Evolutionary conservation across 2,113 vertebrate genomes (phyloP).

Genomic region (Eudyptes chrysolophus): DNA sequence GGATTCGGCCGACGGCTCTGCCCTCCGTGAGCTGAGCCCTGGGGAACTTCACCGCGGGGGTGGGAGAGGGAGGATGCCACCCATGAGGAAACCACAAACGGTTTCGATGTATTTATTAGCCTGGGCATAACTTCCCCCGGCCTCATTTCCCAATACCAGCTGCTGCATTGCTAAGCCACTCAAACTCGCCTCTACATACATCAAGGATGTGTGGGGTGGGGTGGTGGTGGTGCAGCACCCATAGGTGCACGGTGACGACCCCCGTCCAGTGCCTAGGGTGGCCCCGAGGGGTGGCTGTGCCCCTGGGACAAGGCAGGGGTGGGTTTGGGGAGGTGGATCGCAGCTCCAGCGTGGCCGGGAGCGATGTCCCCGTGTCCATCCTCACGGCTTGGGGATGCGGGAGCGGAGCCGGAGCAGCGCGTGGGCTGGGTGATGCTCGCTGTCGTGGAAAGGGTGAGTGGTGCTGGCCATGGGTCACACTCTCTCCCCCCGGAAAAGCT

Average conservation of each 20-base stretch:
- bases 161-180: neutral
- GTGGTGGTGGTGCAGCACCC: neutral
- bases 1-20: neutral
- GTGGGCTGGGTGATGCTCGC: neutral
- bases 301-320: neutral
- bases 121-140: neutral
- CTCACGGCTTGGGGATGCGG: fast-evolving
- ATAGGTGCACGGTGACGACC: fast-evolving
- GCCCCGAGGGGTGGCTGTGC: neutral
- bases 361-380: fast-evolving
- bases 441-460: neutral
- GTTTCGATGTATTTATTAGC: slow-evolving; percentile 27
- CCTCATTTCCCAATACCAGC: fast-evolving
- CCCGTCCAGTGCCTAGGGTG: neutral
- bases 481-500: neutral
- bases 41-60: fast-evolving
- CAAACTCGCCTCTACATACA: fast-evolving
- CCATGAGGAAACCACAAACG: neutral
- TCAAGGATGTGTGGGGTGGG: neutral
- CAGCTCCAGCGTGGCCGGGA: fast-evolving
- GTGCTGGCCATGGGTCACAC: neutral
- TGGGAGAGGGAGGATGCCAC: neutral
- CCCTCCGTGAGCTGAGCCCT: fast-evolving
- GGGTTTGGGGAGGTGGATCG: neutral
- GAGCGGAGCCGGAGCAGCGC: neutral